Base-by-base conservation (phyloP, 2,113 vertebrate species). In the Pomatorhinus ruficollis region DNA sequence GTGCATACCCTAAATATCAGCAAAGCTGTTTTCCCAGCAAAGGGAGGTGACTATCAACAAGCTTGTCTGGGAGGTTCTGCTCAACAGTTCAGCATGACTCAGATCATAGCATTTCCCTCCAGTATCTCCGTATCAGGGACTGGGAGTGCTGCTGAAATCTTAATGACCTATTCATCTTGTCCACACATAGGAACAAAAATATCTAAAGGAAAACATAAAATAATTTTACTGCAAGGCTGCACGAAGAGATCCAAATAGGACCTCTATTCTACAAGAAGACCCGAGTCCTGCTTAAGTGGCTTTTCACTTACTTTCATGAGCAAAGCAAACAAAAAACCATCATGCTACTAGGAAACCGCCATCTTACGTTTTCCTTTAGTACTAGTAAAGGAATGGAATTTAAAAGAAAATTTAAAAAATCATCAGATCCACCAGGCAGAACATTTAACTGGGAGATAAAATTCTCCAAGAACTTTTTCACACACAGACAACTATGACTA, bases 71-170 rank as follows among this genome's bases (percentile, higher is more conserved):
- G 40, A 85, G 16, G 47, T 72, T 83, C 63, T 77, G 30, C 74
- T 65, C 65, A 57, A n/a, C 28, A 70, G 18, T 10, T 75, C 57
- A 83, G 17, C 0, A 0, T 15, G 3, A 42, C 69, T 79, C 74
- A 77, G 40, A 49, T 30, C 14, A 42, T 0, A 56, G 30, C 0
- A 0, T 13, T 76, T 80, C n/a, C 44, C 24, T 80, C 50, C 27
- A 9, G 1, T n/a, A 47, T 18, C 56, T 59, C 65, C 52, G 6
- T 30, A n/a, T 65, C 61, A 70, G 19, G 25, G 63, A 83, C 54
- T 57, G 10, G 5, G 39, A 78, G 35, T 12, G 49, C 35, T 60
- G 16, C 39, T 39, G 39, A 84, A 80, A 81, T 53, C 37, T 33
- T n/a, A 84, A 31, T 42, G 37, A 70, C 21, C 25, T 72, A 28